Evolutionary conservation across 2,113 vertebrate genomes (phyloP), one percentile per base, ranked within the genome.

Genomic region (Pardalotus punctatus): DNA sequence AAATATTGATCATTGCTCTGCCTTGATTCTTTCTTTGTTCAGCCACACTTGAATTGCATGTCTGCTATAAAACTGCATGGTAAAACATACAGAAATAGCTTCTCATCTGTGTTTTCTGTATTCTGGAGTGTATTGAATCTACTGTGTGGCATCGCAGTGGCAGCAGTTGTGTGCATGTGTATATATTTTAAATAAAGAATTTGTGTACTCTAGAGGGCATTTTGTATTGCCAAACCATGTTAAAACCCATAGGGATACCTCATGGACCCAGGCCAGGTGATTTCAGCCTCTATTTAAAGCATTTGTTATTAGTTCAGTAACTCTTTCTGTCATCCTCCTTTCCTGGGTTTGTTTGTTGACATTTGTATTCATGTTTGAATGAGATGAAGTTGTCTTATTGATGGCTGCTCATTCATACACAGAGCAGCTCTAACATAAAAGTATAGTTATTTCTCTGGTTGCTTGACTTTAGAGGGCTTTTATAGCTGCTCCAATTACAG

Each of bases 271-370:
- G 85, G 86, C 97, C 96, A 69, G 96, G 90, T 93, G 94, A 71
- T 96, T 97, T 96, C 93, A 96, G 76, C 96, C 91, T 97, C 93
- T 96, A 12, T 96, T 93, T 97, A 84, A 94, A 96, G 77, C 81
- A 70, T 95, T 98, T 97, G 58, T 94, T 96, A 81, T 90, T 96
- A 84, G 91, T 85, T 96, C 95, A 94, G 92, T 95, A 95, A 88
- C 70, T 92, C 86, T 76, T 97, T 96, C 90, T 88, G 77, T 84
- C 92, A 89, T 88, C 62, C 45, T 73, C 23, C 50, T 96, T 97
- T 95, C 86, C 81, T 88, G 81, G 58, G 91, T 80, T 86, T 97
- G 88, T 97, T 97, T 96, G 96, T 97, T 95, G 97, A 73, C 84
- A 97, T 88, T 65, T 82, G 25, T 88, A 47, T 91, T 96, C 57